Evolutionary conservation across 92 coral and sea anemone species (phyloP).

Genomic region (Pocillopora meandrina): DNA sequence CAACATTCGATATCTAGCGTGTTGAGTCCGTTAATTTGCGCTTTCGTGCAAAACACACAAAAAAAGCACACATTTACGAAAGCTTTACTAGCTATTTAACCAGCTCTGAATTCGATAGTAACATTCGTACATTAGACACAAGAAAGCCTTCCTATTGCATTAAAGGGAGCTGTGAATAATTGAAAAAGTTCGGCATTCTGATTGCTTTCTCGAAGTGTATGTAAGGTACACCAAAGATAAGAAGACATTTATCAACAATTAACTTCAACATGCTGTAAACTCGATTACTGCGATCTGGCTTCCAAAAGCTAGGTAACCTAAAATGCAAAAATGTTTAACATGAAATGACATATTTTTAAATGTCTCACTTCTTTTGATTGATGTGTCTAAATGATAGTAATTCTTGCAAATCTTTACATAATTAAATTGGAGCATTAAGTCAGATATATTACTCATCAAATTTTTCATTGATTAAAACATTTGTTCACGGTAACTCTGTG

Average conservation of each 20-base stretch:
- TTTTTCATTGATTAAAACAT: too few species aligned
- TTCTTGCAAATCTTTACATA: too few species aligned
- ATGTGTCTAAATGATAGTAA: too few species aligned
- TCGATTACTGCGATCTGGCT: background rate
- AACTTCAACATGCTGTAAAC: background rate
- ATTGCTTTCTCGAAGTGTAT: background rate
- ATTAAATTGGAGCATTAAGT: too few species aligned
- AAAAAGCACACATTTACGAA: slow-evolving; percentile 3
- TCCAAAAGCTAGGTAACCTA: background rate
- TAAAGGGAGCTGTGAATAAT: background rate
- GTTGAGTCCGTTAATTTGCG: slow-evolving; percentile 30
- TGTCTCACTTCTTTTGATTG: too few species aligned
- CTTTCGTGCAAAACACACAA: background rate
- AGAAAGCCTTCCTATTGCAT: too few species aligned
- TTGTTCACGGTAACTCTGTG: too few species aligned
- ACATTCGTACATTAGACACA: too few species aligned
- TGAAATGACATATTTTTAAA: too few species aligned
- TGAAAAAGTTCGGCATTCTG: background rate
- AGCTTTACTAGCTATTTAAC: background rate
- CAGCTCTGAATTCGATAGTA: background rate
- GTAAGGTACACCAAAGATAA: background rate
- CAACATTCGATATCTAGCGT: slow-evolving; percentile 5
- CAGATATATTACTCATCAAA: too few species aligned
- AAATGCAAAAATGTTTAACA: too few species aligned
- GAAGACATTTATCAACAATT: background rate